These are phyloP conservation scores for Phyllotreta cruciferae DNA, from an alignment of 2,888 invertebrate genomes.

Conservation along the genomic window DNA sequence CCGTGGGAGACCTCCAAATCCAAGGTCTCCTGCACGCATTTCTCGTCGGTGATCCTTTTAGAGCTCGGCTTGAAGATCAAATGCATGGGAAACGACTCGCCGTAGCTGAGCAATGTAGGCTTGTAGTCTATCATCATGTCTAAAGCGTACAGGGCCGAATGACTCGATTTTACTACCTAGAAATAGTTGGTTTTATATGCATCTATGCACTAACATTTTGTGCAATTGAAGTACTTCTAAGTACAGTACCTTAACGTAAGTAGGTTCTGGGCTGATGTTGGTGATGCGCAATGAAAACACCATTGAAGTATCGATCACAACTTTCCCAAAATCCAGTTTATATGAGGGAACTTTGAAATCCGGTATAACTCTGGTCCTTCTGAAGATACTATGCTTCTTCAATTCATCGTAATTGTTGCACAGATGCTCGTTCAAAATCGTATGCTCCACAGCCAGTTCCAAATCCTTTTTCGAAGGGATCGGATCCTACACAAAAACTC, in stretches of 20 bases:
- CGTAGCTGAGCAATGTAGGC: slow-evolving; percentile 60
- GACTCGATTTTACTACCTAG: slow-evolving; percentile 32
- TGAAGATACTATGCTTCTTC: slow-evolving; percentile 49
- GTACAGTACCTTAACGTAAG: slow-evolving; percentile 61
- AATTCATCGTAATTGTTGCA: slow-evolving; percentile 58
- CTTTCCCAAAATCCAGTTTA: slow-evolving; percentile 65
- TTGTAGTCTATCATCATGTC: slow-evolving; percentile 55
- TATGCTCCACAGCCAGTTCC: slow-evolving; percentile 68
- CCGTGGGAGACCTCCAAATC: slow-evolving; percentile 63
- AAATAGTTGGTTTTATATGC: too few species aligned
- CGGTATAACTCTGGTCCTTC: slow-evolving; percentile 59
- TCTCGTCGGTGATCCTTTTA: slow-evolving; percentile 61
- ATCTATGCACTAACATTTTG: too few species aligned
- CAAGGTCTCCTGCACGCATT: slow-evolving; percentile 47
- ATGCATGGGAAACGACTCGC: slow-evolving; percentile 62
- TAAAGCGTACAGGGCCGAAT: slow-evolving; percentile 42
- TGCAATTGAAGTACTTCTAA: too few species aligned
- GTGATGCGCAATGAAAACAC: slow-evolving; percentile 60
- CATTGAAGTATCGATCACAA: slow-evolving; percentile 61
- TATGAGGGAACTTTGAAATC: slow-evolving; percentile 64
- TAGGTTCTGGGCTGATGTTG: slow-evolving; percentile 63
- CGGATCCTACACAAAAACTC: slow-evolving; percentile 35
- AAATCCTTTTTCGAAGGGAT: slow-evolving; percentile 66
- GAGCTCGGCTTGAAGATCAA: slow-evolving; percentile 64
- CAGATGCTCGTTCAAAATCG: slow-evolving; percentile 62